Evolutionary conservation across 23 tunicate species (phyloP), one percentile per base, ranked within the genome.

Genomic region (Aplidium turbinatum): DNA sequence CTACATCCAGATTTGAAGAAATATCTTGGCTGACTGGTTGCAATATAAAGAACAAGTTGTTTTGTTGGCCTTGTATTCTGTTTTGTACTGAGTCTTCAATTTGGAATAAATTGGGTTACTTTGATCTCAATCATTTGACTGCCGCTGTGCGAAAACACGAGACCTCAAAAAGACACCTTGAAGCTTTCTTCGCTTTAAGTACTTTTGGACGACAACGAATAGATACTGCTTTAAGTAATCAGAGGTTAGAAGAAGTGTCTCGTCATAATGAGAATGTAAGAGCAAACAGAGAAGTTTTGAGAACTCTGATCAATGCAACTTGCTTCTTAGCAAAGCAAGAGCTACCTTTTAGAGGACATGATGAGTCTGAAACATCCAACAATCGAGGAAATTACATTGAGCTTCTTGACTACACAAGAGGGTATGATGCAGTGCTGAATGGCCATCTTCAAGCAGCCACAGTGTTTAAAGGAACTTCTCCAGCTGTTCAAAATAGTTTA

Each of bases 141-240:
- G 21, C 20, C 4, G 60, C 60, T 11, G 60, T 27, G 23, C 60
- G 22, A 19, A 53, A 19, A 53, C 60, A 53, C 23, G 60, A 53
- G 23, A 53, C n/a, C n/a, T 11, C 60, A 53, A 53, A 53, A 19
- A 53, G 22, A 4, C 60, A 53, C 23, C n/a, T 53, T 53, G 21
- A 53, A 53, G 60, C 60, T 7, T 53, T 19, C 22, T 53, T 7
- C 22, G 4, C 60, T 5, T 11, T 19, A 7, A 11, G 5, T 7
- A 53, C 22, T 13, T 54, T 54, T 54, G 60, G 60, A 54, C 21
- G 22, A 5, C 60, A 54, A n/a, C 19, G 60, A 25, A 54, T 54
- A 11, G 60, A 54, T 54, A 54, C 23, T 54, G 60, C 60, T 54
- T 54, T 54, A 54, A 54, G 60, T n/a, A 54, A n/a, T n/a, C 60